Evolutionary conservation across 2,797 vertebrate species (phyloP), one percentile per base, ranked within the genome.

Genomic region (Amazona finschi): DNA sequence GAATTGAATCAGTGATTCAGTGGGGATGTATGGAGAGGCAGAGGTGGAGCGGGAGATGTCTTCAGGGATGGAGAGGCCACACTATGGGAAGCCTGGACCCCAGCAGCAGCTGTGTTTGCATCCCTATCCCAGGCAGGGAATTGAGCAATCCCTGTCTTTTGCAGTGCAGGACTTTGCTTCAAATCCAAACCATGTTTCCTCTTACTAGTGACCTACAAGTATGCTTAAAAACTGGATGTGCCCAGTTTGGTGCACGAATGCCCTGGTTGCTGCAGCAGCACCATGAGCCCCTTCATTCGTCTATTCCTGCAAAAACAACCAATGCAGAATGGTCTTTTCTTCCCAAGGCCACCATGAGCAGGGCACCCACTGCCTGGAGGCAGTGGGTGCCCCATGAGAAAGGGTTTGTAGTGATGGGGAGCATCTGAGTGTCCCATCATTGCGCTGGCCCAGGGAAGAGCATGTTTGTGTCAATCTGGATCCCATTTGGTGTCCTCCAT

Each of bases 341-440:
- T 70, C 47, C 24, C 30, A 47, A 55, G 38, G n/a, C 3, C 43
- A 71, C 28, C 16, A 6, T 3, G 22, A 17, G 44, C 4, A 1
- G 24, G 22, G 31, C 9, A 41, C 19, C 33, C 7, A 3, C 8
- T 52, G 38, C 27, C 57, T 5, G 1, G 3, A 8, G 49, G 46
- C 33, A 19, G 1, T 0, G 3, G 8, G 5, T 61, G 33, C 44
- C 30, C 31, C 1, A 1, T 4, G 4, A 31, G 62, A 57, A 74
- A 38, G 61, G 18, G 4, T 71, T 67, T 90, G 17, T 12, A 5
- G 6, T 55, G 50, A 30, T 49, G 50, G 87, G 89, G 77, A 80
- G 5, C 21, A 41, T 46, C 39, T 89, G 30, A 2, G 8, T 17
- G 31, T 82, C 50, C 49, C 15, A 1, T 61, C 49, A 12, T 39